phyloP scores from a whole-genome alignment of 2,113 vertebrate species.

The Circaetus cinerascens region DNA sequence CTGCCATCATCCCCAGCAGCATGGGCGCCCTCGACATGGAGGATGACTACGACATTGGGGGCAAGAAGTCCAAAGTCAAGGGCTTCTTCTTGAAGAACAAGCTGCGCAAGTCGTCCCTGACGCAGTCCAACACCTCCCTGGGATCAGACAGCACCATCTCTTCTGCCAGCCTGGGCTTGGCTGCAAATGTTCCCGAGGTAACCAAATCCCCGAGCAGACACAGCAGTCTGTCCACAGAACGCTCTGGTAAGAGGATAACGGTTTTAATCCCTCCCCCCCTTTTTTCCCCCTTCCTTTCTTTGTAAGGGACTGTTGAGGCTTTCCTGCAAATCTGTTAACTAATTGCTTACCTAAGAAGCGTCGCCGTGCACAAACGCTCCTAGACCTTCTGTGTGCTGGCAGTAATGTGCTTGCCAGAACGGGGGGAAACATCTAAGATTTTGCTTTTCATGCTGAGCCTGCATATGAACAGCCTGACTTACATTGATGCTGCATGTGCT shows the following conservation, averaged over 20 bases:
- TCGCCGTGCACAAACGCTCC: rapidly evolving
- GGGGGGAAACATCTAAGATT: rapidly evolving
- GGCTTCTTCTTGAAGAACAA: slow-evolving; percentile 89
- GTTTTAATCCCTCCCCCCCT: background rate
- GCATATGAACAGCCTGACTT: rapidly evolving
- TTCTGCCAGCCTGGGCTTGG: slow-evolving; percentile 84
- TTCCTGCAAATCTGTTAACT: background rate
- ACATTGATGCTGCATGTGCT: rapidly evolving
- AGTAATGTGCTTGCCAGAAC: background rate
- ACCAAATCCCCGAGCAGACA: slow-evolving; percentile 81
- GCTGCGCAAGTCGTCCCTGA: slow-evolving; percentile 89
- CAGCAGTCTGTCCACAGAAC: slow-evolving; percentile 87
- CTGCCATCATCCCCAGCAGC: slow-evolving; percentile 83
- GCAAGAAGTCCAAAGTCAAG: slow-evolving; percentile 81
- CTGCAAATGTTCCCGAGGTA: slow-evolving; percentile 70
- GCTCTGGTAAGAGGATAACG: slow-evolving; percentile 77
- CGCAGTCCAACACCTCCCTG: slow-evolving; percentile 90
- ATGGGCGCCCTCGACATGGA: slow-evolving; percentile 81
- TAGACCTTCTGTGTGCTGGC: rapidly evolving
- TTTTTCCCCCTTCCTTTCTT: background rate
- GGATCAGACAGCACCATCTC: slow-evolving; percentile 94
- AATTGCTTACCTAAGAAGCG: background rate
- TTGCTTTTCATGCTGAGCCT: background rate
- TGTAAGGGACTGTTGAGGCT: background rate
- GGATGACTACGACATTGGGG: slow-evolving; percentile 80